Percentiles rank a stretch among this genome's conserved stretches.
These are phyloP conservation scores for Thryonomys swinderianus DNA, from an alignment of 2,113 vertebrate species.

Conservation along the genomic window DNA sequence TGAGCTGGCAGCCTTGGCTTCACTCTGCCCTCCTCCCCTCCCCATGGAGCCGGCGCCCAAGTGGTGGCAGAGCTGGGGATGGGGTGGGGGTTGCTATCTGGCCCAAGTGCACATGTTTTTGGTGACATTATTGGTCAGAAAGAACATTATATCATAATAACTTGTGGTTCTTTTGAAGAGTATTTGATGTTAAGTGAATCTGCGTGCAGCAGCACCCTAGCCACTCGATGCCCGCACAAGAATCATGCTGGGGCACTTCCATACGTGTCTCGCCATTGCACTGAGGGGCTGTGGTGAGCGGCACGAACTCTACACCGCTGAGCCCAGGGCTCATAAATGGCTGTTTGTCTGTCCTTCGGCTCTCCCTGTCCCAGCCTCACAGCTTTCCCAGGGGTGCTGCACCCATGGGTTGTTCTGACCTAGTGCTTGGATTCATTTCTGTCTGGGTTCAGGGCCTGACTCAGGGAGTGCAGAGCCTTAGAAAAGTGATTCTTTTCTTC, in stretches of 20 bases:
- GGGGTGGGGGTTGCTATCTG: background rate
- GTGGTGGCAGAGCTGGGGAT: background rate
- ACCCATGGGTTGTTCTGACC: background rate
- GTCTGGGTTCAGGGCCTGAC: background rate
- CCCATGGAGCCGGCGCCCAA: background rate
- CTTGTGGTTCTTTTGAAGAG: background rate
- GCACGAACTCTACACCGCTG: background rate
- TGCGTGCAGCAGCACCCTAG: background rate
- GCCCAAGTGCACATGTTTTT: background rate
- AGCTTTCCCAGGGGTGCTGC: accelerated
- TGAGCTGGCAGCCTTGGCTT: background rate
- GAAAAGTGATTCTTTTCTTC: background rate
- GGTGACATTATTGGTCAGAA: too few relatives aligned
- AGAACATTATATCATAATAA: background rate
- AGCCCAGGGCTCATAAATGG: background rate
- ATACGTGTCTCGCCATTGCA: background rate
- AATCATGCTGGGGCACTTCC: background rate
- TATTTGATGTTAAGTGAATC: background rate
- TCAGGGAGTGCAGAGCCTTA: background rate
- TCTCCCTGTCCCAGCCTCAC: accelerated
- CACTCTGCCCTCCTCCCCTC: background rate
- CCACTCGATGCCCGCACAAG: background rate
- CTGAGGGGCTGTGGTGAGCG: accelerated
- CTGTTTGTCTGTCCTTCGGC: background rate
- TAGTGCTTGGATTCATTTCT: background rate